Evolutionary conservation across 2,113 vertebrate species (phyloP).

Genomic region (Azemiops feae): DNA sequence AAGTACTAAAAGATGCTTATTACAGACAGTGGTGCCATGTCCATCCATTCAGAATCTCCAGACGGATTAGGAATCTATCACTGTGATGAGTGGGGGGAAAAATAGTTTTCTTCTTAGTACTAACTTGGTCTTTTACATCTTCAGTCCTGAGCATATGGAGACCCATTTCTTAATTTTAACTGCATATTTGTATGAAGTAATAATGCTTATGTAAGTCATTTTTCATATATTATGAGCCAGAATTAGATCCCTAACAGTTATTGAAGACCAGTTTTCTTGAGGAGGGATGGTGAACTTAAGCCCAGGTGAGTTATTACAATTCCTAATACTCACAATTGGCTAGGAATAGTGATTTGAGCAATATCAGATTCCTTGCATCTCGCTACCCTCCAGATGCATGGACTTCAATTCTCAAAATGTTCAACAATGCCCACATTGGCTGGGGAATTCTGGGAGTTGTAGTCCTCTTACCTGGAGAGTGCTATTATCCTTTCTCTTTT

Average conservation of each 20-base stretch:
- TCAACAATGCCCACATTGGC: not conserved
- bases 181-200: not conserved
- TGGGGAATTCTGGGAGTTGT: not conserved
- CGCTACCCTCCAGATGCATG: not conserved
- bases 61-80: not conserved
- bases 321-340: not conserved
- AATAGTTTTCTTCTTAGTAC: not conserved
- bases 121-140: not conserved
- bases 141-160: not conserved
- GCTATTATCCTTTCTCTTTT: not conserved
- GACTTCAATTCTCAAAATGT: not conserved
- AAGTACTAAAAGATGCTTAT: not conserved
- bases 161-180: not conserved
- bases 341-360: not conserved
- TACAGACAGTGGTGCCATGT: not conserved
- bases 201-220: not conserved
- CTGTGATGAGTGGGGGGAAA: not conserved
- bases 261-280: not conserved
- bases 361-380: not conserved
- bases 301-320: not conserved
- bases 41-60: not conserved
- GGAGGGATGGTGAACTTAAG: not conserved
- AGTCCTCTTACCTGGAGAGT: not conserved
- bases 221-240: not conserved
- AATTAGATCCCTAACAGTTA: not conserved